Evolutionary conservation across 2,797 vertebrate genomes (phyloP), one percentile per base, ranked within the genome.

Genomic region (Phoxinus dragarum): DNA sequence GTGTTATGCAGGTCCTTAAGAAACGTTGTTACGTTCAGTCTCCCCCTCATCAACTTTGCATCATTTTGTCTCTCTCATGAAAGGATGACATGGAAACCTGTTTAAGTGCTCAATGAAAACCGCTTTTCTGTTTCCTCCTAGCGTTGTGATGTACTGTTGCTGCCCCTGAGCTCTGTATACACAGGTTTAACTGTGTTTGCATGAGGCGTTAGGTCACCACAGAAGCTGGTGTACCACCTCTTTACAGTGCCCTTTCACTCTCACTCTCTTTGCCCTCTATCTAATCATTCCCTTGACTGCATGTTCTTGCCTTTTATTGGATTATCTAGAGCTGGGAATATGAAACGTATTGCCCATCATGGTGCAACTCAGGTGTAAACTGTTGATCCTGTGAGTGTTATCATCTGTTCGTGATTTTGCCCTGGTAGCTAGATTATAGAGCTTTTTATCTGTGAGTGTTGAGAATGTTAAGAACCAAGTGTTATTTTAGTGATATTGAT

Each of bases 111-210:
- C 71, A 79, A 34, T 74, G 80, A 47, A 90, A 93, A 90, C 87
- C 89, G 86, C 86, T 92, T 36, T 84, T 88, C 87, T 89, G 84
- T 89, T 85, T 90, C 85, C 75, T 88, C 52, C 47, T 78, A 73
- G 80, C 75, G 47, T 90, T 86, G 73, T 85, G 84, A 86, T 89
- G 91, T 91, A 91, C 86, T 87, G 89, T 89, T 87, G 56, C 88
- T 84, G 81, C 44, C 47, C 89, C 84, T 89, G 92, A 86, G 81
- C 88, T 83, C 86, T 87, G 80, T 86, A 85, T 85, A 79, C 87
- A 85, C 74, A 52, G 27, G 83, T 84, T 88, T 86, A 85, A 80
- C 82, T 81, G 72, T 90, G 86, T 90, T 88, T 91, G 84, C 83
- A 47, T 67, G 74, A 61, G 77, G 86, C 76, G 77, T 66, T 82